phyloP scores from a whole-genome alignment of 1,140 invertebrate genomes.

The Holcopasites calliopsidis region DNA sequence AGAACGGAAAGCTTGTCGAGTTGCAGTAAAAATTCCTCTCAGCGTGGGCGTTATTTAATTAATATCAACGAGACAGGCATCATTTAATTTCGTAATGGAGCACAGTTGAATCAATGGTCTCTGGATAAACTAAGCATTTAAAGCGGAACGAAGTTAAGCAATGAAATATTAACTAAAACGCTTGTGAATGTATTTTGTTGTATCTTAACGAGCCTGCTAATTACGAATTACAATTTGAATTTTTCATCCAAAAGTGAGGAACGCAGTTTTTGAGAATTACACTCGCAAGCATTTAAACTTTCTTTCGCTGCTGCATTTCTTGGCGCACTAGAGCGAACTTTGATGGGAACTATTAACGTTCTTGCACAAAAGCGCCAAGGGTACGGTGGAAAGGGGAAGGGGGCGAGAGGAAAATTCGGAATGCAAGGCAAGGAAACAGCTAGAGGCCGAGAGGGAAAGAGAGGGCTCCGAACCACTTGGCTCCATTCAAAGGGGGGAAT shows the following conservation, averaged over 20 bases:
- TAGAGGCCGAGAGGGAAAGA: constrained; percentile 13
- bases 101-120: neutral
- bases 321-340: neutral
- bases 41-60: neutral
- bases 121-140: neutral
- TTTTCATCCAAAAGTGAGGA: no score
- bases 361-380: constrained; percentile 4
- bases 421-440: constrained; percentile 22
- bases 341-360: neutral
- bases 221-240: neutral
- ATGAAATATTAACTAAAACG: neutral
- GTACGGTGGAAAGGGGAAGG: constrained; percentile 8
- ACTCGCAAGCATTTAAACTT: neutral
- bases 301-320: neutral
- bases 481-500: constrained; percentile 51
- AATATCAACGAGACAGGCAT: neutral
- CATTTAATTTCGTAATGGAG: constrained; percentile 5
- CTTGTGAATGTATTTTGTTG: neutral
- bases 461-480: constrained; percentile 32
- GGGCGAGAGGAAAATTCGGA: constrained; percentile 27
- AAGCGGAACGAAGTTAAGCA: neutral
- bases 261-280: no score
- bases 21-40: neutral
- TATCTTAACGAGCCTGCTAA: neutral
- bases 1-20: no score